These are phyloP conservation scores for Stylophora pistillata DNA, from an alignment of 64 coral and sea anemone genomes.

Conservation along the genomic window DNA sequence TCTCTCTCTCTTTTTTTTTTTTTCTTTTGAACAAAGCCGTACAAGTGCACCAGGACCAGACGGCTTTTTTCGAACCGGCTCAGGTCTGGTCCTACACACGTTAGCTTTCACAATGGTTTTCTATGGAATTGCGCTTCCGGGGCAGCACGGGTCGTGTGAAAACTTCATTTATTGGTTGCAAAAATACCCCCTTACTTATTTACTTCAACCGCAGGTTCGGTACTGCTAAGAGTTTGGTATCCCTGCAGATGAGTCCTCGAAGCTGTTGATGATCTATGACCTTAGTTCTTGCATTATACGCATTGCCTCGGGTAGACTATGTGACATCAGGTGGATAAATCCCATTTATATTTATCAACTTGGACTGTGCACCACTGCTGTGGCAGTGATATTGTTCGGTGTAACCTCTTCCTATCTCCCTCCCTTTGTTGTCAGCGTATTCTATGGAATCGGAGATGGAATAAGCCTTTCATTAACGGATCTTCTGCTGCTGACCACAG, in stretches of 20 bases:
- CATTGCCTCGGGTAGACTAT: slow-evolving; percentile 9
- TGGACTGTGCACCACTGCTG: background rate
- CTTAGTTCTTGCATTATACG: slow-evolving; percentile 8
- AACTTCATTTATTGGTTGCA: no score
- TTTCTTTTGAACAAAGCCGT: no score
- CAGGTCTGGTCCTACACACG: no score
- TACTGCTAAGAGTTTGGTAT: slow-evolving; percentile 30
- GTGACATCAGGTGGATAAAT: slow-evolving; percentile 23
- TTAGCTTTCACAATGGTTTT: no score
- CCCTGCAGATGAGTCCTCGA: slow-evolving; percentile 30
- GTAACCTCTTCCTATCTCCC: background rate
- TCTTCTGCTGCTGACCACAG: background rate
- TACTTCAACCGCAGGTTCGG: slow-evolving; percentile 22
- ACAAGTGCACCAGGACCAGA: no score
- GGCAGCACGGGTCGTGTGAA: no score
- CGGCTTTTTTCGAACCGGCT: no score
- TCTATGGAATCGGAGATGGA: slow-evolving; percentile 38
- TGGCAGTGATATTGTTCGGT: slow-evolving; percentile 1
- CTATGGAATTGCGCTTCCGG: no score
- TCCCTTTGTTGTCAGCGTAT: slow-evolving; percentile 10
- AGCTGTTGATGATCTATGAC: slow-evolving; percentile 23
- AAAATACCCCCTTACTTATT: background rate
- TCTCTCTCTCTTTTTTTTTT: no score
- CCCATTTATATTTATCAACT: slow-evolving; percentile 8
- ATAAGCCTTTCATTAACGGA: background rate